A percentile compares a stretch with the other conserved stretches of the same genome.
Conservation (phyloP, 2,113 vertebrate genomes). For the Trichechus manatus region DNA sequence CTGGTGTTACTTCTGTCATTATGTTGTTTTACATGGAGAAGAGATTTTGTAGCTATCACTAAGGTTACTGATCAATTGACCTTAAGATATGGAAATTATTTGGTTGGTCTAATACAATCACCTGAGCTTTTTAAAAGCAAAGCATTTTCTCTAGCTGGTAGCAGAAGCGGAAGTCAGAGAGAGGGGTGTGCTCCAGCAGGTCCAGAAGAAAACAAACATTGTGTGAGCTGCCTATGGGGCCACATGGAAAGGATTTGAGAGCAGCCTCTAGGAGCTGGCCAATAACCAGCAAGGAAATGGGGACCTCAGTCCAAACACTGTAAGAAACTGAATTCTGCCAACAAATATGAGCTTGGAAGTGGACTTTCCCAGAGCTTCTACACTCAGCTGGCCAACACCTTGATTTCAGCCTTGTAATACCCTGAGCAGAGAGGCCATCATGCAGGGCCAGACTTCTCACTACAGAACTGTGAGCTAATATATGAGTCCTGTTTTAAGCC, state of each 20-base stretch:
- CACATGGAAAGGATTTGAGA: neutral
- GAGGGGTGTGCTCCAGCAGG: neutral
- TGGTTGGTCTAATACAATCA: neutral
- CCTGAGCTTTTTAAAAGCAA: constrained; percentile 44
- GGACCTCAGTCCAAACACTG: neutral
- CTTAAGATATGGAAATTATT: neutral
- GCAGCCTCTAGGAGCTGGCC: neutral
- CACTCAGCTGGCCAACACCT: neutral
- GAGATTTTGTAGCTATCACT: neutral
- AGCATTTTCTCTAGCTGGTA: neutral
- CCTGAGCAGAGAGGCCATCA: neutral
- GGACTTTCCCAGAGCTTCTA: neutral
- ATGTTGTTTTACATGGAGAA: neutral
- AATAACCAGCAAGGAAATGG: neutral
- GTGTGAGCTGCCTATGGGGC: neutral
- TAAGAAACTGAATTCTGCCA: neutral
- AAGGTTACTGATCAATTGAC: neutral
- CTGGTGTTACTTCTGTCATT: neutral
- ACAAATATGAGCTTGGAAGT: neutral
- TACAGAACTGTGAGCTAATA: neutral
- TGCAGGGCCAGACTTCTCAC: neutral
- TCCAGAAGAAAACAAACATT: neutral
- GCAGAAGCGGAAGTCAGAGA: neutral
- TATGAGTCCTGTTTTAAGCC: neutral
- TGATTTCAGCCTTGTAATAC: neutral